Evolutionary conservation across 2,888 invertebrate species (phyloP).

Genomic region (Nineta flava): DNA sequence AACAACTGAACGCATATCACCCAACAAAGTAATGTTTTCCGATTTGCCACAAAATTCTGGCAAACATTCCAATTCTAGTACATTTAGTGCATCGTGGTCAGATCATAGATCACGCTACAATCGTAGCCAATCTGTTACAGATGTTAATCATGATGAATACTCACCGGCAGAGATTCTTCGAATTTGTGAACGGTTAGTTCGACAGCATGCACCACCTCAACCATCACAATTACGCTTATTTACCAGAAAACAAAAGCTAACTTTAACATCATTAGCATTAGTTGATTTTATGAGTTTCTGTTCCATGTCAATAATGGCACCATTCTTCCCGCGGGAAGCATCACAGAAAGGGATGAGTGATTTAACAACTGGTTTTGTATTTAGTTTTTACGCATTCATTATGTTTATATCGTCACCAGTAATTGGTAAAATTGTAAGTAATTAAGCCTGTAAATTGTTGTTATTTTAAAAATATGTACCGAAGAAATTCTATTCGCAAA

Average conservation of each 20-base stretch:
- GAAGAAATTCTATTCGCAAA: no score
- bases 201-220: constrained; percentile 37
- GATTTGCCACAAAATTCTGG: neutral
- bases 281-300: constrained; percentile 64
- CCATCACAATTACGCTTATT: constrained; percentile 37
- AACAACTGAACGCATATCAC: neutral
- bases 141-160: constrained; percentile 18
- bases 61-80: neutral
- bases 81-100: neutral
- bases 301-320: constrained; percentile 66
- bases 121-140: constrained; percentile 14
- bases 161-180: constrained; percentile 23
- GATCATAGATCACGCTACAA: neutral
- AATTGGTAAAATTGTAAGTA: constrained; percentile 59
- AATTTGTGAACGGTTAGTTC: constrained; percentile 25
- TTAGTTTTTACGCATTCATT: constrained; percentile 60
- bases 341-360: constrained; percentile 49
- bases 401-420: constrained; percentile 59
- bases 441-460: no score
- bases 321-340: constrained; percentile 63
- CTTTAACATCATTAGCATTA: constrained; percentile 43
- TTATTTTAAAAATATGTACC: no score
- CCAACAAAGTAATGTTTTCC: neutral
- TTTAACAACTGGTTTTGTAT: constrained; percentile 55
- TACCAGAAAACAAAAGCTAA: constrained; percentile 35